A percentile compares a stretch with the other conserved stretches of the same genome.
phyloP scores from a whole-genome alignment of 1,140 invertebrate genomes.

The Drosophila repletoides region DNA sequence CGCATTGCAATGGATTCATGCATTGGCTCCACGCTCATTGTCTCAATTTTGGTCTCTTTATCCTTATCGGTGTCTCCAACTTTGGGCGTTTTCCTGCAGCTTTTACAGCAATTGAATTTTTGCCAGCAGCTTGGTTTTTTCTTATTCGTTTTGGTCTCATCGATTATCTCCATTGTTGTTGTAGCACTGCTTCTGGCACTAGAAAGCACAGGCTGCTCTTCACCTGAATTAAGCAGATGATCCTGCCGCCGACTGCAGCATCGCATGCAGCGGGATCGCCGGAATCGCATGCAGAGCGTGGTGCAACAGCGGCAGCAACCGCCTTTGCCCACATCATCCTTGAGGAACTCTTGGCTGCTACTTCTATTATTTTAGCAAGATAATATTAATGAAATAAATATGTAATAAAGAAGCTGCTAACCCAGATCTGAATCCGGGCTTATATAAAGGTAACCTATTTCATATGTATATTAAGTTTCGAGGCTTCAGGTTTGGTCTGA shows the following conservation, averaged over 20 bases:
- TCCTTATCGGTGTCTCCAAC: background rate
- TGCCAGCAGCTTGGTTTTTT: constrained; percentile 71
- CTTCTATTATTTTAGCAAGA: constrained; percentile 36
- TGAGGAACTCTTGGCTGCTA: constrained; percentile 73
- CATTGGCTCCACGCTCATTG: constrained; percentile 38
- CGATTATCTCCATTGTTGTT: constrained; percentile 61
- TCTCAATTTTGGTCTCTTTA: constrained; percentile 17
- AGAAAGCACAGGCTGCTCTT: constrained; percentile 68
- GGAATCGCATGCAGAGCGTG: constrained; percentile 75
- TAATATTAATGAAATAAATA: background rate
- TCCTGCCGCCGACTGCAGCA: constrained; percentile 57
- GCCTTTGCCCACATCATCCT: constrained; percentile 49
- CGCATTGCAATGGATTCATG: constrained; percentile 32
- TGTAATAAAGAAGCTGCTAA: too few species aligned
- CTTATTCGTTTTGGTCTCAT: constrained; percentile 57
- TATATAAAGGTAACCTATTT: too few species aligned
- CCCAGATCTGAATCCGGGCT: too few species aligned
- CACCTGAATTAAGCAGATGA: constrained; percentile 37
- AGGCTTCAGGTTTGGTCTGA: too few species aligned
- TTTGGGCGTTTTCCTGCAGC: constrained; percentile 57
- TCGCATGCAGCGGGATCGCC: constrained; percentile 68
- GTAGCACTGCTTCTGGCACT: constrained; percentile 71
- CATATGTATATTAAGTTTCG: too few species aligned
- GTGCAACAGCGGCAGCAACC: constrained; percentile 73
- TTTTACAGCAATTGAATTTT: constrained; percentile 63